phyloP scores from a whole-genome alignment of 2,888 invertebrate genomes.

The Andricus curvator region DNA sequence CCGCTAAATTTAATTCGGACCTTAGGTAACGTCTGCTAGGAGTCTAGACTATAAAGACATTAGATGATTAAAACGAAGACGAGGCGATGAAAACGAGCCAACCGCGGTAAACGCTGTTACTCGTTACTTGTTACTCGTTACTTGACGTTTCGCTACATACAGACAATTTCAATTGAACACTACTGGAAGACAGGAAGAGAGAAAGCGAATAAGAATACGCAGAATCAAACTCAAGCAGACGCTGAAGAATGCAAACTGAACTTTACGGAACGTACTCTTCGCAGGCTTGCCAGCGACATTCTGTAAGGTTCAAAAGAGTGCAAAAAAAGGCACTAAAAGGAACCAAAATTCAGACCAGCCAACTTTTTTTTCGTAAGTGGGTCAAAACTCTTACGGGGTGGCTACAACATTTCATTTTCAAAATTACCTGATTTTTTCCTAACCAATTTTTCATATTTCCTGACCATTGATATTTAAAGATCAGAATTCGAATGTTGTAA shows the following conservation, averaged over 20 bases:
- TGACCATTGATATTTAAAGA: no score
- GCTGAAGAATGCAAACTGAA: conserved; percentile 15
- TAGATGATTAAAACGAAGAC: conserved; percentile 50
- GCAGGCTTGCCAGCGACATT: not conserved
- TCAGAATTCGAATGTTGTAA: no score
- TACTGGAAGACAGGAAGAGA: conserved; percentile 28
- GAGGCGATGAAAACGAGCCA: conserved; percentile 45
- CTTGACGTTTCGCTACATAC: conserved; percentile 24
- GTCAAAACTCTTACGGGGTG: no score
- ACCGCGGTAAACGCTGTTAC: not conserved
- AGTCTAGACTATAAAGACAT: conserved; percentile 68
- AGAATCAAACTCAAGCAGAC: conserved; percentile 20
- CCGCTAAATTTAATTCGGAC: conserved; percentile 73
- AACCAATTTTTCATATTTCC: no score
- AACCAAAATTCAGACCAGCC: no score
- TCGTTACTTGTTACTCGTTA: not conserved
- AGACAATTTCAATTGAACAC: conserved; percentile 39
- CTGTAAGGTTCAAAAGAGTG: not conserved
- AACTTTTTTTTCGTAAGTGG: no score
- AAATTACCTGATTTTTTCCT: no score
- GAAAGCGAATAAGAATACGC: conserved; percentile 26
- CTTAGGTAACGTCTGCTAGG: conserved; percentile 72
- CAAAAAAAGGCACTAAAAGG: no score
- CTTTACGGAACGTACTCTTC: conserved; percentile 1
- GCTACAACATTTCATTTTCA: no score